A percentile compares a stretch with the other conserved stretches of the same genome.
Evolutionary conservation across 2,797 vertebrate genomes (phyloP).

Genomic region (Sternotherus odoratus): DNA sequence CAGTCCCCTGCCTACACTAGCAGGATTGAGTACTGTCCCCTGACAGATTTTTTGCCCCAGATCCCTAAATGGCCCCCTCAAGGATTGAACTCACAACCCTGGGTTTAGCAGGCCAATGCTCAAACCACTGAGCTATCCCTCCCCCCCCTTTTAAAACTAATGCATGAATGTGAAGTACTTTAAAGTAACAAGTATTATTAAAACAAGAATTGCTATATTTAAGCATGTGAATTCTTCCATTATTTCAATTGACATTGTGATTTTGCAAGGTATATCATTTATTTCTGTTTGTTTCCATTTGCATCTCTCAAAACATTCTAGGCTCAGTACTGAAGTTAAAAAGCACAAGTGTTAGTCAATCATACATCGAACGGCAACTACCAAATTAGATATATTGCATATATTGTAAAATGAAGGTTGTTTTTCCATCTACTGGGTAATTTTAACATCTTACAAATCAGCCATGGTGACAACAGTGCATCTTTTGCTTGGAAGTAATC

Average conservation of each 20-base stretch:
- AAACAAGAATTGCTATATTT: neutral
- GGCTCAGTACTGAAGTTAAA: neutral
- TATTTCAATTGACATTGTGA: neutral
- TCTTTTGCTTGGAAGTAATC: neutral
- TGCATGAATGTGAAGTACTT: neutral
- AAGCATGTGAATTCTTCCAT: neutral
- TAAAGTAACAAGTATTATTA: neutral
- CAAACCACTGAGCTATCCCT: no score
- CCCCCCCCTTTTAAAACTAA: no score
- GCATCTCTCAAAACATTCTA: neutral
- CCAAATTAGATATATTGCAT: neutral
- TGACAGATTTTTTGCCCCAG: no score
- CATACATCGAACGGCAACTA: neutral
- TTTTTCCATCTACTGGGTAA: neutral
- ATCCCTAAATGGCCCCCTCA: no score
- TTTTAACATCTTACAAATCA: neutral
- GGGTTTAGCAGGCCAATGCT: no score
- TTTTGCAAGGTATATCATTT: neutral
- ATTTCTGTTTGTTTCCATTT: neutral
- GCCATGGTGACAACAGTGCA: neutral
- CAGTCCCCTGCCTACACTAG: no score
- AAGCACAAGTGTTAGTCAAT: neutral
- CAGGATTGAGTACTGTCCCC: no score
- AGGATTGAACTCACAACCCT: no score
- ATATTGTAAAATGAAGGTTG: neutral